Evolutionary conservation across 2,797 vertebrate species (phyloP).

Genomic region (Urocyon cinereoargenteus): DNA sequence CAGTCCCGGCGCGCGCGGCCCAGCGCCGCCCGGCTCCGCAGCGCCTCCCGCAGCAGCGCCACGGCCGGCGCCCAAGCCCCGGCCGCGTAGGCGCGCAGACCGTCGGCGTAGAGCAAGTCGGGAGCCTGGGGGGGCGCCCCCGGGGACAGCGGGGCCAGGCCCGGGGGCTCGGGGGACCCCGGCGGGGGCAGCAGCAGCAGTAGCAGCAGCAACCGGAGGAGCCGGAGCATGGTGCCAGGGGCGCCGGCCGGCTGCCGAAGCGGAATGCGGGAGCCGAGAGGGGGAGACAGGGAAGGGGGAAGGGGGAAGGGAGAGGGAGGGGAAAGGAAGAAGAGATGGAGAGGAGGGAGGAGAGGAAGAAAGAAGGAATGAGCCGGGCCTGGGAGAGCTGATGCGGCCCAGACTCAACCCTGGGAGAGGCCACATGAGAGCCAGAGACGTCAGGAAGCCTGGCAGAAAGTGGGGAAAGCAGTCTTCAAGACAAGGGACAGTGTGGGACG

Average conservation of each 20-base stretch:
- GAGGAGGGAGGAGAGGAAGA: constrained; percentile 15
- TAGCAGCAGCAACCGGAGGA: constrained; percentile 61
- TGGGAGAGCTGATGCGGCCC: not conserved
- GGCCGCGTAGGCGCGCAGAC: constrained; percentile 92
- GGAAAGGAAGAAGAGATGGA: constrained; percentile 44
- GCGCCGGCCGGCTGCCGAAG: not conserved
- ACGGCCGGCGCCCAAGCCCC: constrained; percentile 93
- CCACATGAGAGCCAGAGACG: not conserved
- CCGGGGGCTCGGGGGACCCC: constrained; percentile 66
- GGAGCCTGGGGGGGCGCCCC: constrained; percentile 89
- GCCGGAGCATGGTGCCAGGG: constrained; percentile 72
- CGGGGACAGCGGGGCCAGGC: constrained; percentile 61
- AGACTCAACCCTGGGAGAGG: not conserved
- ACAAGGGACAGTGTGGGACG: not conserved
- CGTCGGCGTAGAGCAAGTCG: constrained; percentile 94
- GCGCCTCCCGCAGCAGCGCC: constrained; percentile 92
- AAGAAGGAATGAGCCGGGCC: not conserved
- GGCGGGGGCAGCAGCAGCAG: constrained; percentile 62
- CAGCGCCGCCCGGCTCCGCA: constrained; percentile 89
- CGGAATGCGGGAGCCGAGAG: not conserved
- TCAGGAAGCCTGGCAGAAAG: not conserved
- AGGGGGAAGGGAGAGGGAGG: constrained; percentile 25
- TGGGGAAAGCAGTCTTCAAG: not conserved
- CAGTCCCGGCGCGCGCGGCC: constrained; percentile 89
- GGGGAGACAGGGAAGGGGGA: constrained; percentile 8